Base-by-base conservation (phyloP, 2,797 vertebrate genomes). In the Naso thynnoides region DNA sequence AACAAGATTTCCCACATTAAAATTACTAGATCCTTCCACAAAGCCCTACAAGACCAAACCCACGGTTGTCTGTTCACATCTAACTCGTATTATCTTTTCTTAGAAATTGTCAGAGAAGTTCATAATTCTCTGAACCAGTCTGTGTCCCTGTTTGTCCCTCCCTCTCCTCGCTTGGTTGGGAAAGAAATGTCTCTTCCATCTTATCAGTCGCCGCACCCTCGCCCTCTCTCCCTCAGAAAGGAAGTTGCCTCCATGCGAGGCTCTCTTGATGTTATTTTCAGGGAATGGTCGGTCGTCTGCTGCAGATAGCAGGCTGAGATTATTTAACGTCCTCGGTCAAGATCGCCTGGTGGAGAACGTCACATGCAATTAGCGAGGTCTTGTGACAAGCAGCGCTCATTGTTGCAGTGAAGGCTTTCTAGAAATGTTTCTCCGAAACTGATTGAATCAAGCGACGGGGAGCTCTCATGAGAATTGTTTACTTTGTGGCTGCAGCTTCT, bases 201-300 rank as follows among this genome's bases (percentile, higher is more conserved):
- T 95, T 94, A 94, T 95, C 93, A 88, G 90, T 33, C 73, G 13
- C 89, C 78, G 19, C 90, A 55, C 89, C 90, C 90, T 86, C 52
- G 60, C 66, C 77, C 85, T 87, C 73, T 71, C 81, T 84, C 74
- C 74, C 77, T 72, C 79, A 70, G n/a, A 88, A 85, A 93, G 93
- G 93, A 95, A 93, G 91, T 91, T 54, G 81, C 76, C 85, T 78
- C 65, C 77, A 80, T 89, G 86, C 55, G 27, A 73, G 71, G 64
- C 78, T 76, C 81, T 89, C 83, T 88, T 89, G 87, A 91, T 93
- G 91, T 93, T 94, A 86, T 93, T 95, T 92, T 91, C 83, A 58
- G 81, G 79, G 85, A 81, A 84, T 79, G 80, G 79, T 88, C 92
- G 90, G 87, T 90, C 64, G 76, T 91, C 88, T 72, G 71, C 81